Evolutionary conservation across 2,888 invertebrate species (phyloP).

Genomic region (Megalurothrips usitatus): DNA sequence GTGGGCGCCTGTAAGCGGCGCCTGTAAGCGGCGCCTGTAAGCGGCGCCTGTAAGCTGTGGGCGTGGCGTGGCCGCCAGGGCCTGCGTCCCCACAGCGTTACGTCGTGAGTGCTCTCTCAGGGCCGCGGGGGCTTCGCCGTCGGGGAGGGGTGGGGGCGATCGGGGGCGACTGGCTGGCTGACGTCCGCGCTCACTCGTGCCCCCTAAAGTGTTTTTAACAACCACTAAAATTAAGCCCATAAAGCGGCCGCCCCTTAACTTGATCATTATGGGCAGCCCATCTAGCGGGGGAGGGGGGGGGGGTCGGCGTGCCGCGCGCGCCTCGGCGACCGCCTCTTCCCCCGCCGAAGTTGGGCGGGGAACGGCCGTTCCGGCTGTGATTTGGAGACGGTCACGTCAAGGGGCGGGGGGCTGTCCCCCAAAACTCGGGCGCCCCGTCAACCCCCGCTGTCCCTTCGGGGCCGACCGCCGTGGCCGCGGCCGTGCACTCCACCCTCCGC

Average conservation of each 20-base stretch:
- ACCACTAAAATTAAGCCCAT: conserved; percentile 19
- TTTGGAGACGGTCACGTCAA: background rate
- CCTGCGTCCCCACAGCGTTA: background rate
- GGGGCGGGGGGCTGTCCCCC: too few relatives aligned
- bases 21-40: too few relatives aligned
- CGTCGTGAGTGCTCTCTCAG: background rate
- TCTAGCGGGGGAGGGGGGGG: too few relatives aligned
- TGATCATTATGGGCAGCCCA: background rate
- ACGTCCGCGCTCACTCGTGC: background rate
- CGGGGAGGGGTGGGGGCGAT: background rate
- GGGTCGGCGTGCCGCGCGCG: too few relatives aligned
- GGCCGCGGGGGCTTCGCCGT: too few relatives aligned
- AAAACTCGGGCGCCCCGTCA: too few relatives aligned
- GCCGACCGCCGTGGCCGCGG: too few relatives aligned
- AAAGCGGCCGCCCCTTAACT: background rate
- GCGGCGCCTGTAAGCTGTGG: too few relatives aligned
- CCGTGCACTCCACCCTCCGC: too few relatives aligned
- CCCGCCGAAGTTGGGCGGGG: background rate
- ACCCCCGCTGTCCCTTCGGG: too few relatives aligned
- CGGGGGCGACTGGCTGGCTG: background rate
- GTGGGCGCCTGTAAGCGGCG: too few relatives aligned
- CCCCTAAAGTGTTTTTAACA: conserved; percentile 22
- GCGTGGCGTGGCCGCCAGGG: too few relatives aligned
- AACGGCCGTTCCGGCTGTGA: background rate
- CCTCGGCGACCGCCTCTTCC: background rate